A percentile compares a stretch with the other conserved stretches of the same genome.
Evolutionary conservation across 2,797 vertebrate genomes (phyloP).

Genomic region (Lepilemur septentrionalis): DNA sequence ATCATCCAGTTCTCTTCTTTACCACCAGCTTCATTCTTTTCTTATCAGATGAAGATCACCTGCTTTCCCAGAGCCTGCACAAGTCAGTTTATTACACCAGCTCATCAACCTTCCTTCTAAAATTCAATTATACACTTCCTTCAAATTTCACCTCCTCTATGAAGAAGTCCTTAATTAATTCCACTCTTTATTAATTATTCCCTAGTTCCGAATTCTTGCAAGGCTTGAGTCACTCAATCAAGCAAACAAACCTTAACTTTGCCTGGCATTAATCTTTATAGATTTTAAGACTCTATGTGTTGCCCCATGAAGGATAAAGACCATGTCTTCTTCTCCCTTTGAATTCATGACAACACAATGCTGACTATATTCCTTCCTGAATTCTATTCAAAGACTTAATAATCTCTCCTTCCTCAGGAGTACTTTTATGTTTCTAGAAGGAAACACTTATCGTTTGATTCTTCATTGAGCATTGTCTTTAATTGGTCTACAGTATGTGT

Average conservation of each 20-base stretch:
- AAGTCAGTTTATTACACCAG: background rate
- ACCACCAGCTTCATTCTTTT: background rate
- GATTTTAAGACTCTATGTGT: background rate
- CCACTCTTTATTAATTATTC: background rate
- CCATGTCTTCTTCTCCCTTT: background rate
- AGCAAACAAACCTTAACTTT: background rate
- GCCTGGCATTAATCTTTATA: background rate
- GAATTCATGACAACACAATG: background rate
- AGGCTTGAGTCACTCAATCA: background rate
- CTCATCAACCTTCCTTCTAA: background rate
- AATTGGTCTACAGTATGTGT: background rate
- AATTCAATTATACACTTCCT: background rate
- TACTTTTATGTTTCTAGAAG: background rate
- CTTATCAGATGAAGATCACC: background rate
- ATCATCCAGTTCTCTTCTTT: background rate
- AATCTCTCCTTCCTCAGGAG: background rate
- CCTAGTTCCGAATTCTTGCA: background rate
- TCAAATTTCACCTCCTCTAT: background rate
- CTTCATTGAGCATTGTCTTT: background rate
- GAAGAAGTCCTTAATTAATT: background rate
- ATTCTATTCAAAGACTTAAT: background rate
- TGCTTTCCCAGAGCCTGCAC: background rate
- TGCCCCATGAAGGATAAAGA: background rate
- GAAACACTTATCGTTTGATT: background rate
- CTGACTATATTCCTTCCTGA: slow-evolving; percentile 18